Evolutionary conservation across 2,113 vertebrate genomes (phyloP).

Genomic region (Platichthys flesus): DNA sequence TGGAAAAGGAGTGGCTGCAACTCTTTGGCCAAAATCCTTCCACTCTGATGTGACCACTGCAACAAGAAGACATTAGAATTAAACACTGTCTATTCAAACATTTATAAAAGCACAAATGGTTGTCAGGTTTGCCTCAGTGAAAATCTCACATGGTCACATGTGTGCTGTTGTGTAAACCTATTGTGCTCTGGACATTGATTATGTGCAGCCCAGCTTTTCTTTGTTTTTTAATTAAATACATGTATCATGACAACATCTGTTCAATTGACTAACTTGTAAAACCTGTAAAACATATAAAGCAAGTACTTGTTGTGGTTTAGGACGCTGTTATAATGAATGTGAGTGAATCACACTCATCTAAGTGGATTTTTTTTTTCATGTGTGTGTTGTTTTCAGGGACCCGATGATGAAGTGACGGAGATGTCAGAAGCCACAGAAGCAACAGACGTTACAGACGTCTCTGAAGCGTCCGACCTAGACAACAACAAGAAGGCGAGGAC

Average conservation of each 20-base stretch:
- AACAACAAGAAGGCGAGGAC: constrained; percentile 92
- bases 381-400: constrained; percentile 79
- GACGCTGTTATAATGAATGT: neutral
- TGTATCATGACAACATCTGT: no score
- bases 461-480: constrained; percentile 90
- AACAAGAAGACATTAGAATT: neutral
- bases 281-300: no score
- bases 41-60: neutral
- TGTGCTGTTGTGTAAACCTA: no score
- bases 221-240: no score
- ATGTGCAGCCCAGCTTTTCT: no score
- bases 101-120: no score
- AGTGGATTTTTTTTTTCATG: neutral
- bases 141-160: no score
- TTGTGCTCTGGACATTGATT: no score
- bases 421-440: constrained; percentile 79
- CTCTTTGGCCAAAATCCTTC: neutral
- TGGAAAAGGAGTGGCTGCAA: neutral
- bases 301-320: no score
- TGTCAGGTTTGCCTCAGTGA: no score
- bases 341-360: no score
- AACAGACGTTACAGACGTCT: constrained; percentile 82
- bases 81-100: neutral
- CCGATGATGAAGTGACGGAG: constrained; percentile 86
- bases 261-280: no score